These are phyloP conservation scores for Tarsius wallacei DNA, from an alignment of 2,797 vertebrate genomes.

Conservation along the genomic window DNA sequence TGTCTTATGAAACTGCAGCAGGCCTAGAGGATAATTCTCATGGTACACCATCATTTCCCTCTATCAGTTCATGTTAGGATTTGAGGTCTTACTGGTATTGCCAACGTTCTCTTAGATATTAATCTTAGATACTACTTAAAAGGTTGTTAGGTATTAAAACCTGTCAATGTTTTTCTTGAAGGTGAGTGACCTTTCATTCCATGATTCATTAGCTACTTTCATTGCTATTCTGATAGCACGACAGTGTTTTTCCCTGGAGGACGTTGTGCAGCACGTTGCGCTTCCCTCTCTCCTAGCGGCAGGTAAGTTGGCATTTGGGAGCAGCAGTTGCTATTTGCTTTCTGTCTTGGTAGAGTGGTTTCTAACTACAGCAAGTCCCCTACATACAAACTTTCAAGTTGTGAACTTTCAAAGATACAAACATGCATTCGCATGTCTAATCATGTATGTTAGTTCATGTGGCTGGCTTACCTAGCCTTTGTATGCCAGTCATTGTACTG, in stretches of 20 bases:
- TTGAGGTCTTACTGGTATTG: background rate
- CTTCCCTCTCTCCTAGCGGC: constrained; percentile 92
- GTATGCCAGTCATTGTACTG: too few species aligned
- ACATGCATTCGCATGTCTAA: too few species aligned
- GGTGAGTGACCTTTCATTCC: constrained; percentile 92
- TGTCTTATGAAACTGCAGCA: background rate
- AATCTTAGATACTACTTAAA: constrained; percentile 18
- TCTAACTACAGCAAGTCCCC: background rate
- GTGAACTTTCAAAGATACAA: too few species aligned
- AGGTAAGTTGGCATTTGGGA: constrained; percentile 78
- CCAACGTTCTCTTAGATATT: constrained; percentile 69
- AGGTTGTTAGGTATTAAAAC: constrained; percentile 83
- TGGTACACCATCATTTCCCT: background rate
- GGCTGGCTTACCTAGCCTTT: too few species aligned
- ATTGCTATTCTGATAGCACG: constrained; percentile 91
- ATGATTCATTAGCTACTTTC: constrained; percentile 92
- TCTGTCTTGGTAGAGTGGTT: background rate
- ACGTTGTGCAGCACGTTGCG: constrained; percentile 91
- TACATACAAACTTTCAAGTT: too few species aligned
- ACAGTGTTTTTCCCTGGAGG: constrained; percentile 92
- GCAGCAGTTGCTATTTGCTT: fast-evolving
- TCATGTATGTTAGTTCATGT: too few species aligned
- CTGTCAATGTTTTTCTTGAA: constrained; percentile 83
- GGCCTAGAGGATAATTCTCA: background rate
- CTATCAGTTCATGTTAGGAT: background rate